Conservation (phyloP, 2,113 vertebrate genomes). For the Tursiops truncatus region DNA sequence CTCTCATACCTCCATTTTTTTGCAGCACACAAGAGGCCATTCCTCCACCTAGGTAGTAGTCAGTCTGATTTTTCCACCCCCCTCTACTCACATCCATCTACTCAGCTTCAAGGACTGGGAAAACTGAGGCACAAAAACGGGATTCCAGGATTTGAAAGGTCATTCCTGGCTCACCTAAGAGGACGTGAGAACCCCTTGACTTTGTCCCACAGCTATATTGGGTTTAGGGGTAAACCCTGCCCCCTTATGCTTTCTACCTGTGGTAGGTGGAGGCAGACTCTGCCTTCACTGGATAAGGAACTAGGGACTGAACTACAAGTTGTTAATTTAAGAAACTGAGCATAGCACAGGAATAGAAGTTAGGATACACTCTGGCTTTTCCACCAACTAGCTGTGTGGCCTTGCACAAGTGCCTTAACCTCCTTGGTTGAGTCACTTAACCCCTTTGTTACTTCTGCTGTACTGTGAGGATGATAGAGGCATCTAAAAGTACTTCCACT, state of each 20-base stretch:
- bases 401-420: neutral
- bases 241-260: neutral
- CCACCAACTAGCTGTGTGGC: neutral
- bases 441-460: neutral
- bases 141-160: neutral
- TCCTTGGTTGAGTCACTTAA: neutral
- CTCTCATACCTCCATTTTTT: neutral
- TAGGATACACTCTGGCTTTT: neutral
- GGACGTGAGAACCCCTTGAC: neutral
- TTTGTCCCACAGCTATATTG: neutral
- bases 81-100: neutral
- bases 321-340: neutral
- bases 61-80: neutral
- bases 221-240: neutral
- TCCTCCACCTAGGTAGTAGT: neutral
- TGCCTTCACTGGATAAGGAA: neutral
- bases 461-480: neutral
- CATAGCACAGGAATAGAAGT: neutral
- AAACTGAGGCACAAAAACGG: constrained; percentile 21
- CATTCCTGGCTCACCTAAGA: neutral
- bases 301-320: neutral
- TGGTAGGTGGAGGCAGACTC: neutral
- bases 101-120: neutral
- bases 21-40: neutral
- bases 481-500: neutral